Conservation (phyloP, 2,888 invertebrate species). For the Shargacucullia verbasci region DNA sequence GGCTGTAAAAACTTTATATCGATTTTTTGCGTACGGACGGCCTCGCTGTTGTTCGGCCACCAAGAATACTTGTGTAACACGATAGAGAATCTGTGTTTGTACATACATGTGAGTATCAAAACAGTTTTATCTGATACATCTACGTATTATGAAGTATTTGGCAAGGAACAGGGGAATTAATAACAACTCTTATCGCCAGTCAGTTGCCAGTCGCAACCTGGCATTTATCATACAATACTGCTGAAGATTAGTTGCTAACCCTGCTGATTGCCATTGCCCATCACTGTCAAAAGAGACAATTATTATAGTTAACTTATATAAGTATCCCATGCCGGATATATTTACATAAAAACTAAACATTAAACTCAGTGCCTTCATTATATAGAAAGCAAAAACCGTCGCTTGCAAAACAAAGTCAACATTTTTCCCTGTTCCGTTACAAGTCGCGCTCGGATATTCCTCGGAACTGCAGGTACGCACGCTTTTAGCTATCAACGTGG, state of each 20-base stretch:
- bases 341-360: no score
- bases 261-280: no score
- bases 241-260: no score
- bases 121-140: not conserved
- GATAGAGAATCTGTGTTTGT: not conserved
- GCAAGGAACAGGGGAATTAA: no score
- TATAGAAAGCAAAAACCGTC: not conserved
- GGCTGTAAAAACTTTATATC: constrained; percentile 36
- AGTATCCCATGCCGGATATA: no score
- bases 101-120: not conserved
- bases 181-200: no score
- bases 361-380: not conserved
- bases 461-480: not conserved
- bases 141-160: no score
- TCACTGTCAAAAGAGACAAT: no score
- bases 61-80: not conserved
- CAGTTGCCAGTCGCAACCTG: no score
- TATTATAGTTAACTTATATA: no score
- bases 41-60: not conserved
- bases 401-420: not conserved
- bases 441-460: not conserved
- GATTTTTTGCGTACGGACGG: constrained; percentile 8
- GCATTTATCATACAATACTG: no score
- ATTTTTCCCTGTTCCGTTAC: not conserved
- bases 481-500: constrained; percentile 3